Evolutionary conservation across 2,888 invertebrate genomes (phyloP).

Genomic region (Acanthosepion lycidas): DNA sequence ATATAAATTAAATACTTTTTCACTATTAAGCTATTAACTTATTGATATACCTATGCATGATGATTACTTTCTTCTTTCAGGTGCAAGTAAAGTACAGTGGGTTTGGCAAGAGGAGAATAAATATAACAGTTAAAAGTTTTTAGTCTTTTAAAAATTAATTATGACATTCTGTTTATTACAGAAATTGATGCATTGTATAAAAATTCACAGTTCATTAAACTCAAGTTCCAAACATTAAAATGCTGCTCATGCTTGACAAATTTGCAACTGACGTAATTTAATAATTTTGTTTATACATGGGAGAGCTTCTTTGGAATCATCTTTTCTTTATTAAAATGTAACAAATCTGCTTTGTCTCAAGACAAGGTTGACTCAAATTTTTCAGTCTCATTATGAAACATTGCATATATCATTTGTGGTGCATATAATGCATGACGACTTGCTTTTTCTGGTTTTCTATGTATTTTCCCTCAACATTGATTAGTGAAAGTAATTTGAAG

Average conservation of each 20-base stretch:
- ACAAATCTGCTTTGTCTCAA: not conserved
- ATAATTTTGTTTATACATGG: not conserved
- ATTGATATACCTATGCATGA: no score
- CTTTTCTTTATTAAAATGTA: not conserved
- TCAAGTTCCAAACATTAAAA: no score
- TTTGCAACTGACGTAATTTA: not conserved
- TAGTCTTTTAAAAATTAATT: no score
- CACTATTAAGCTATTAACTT: no score
- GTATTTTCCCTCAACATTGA: not conserved
- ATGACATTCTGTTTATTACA: no score
- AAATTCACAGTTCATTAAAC: no score
- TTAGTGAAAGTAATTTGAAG: not conserved
- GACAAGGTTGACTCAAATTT: not conserved
- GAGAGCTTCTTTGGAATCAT: not conserved
- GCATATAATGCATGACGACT: not conserved
- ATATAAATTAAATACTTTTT: no score
- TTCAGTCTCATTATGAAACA: not conserved
- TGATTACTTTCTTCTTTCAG: no score
- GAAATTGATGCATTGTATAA: no score
- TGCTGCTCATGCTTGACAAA: not conserved
- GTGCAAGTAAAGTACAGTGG: no score
- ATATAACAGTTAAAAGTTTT: no score
- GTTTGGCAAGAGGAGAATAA: no score
- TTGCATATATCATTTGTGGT: not conserved
- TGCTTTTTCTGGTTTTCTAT: not conserved